These are phyloP conservation scores for Plagodis pulveraria DNA, from an alignment of 2,888 invertebrate species.

Conservation along the genomic window DNA sequence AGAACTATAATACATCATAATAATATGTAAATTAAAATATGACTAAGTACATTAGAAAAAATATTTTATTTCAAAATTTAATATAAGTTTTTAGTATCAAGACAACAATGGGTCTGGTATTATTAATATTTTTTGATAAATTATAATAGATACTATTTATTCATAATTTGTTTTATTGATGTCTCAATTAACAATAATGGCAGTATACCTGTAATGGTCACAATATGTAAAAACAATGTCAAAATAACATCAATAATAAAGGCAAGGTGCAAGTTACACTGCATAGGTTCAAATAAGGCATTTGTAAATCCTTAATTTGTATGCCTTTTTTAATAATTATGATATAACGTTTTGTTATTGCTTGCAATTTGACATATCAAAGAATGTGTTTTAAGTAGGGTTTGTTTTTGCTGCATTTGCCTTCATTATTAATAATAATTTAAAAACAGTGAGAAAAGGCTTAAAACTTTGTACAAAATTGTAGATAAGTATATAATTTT, in stretches of 20 bases:
- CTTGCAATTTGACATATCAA: too few species aligned
- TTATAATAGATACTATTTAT: slow-evolving; percentile 24
- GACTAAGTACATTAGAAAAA: slow-evolving; percentile 25
- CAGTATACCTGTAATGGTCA: slow-evolving; percentile 27
- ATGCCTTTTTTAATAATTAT: too few species aligned
- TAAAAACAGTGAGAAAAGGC: background rate
- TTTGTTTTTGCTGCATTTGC: too few species aligned
- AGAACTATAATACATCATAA: too few species aligned
- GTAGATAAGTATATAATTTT: background rate
- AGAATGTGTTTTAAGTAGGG: too few species aligned
- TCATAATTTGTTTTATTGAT: slow-evolving; percentile 18
- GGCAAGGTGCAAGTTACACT: slow-evolving; percentile 1
- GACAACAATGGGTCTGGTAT: slow-evolving; percentile 39
- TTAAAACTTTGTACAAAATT: slow-evolving; percentile 3
- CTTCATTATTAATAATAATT: too few species aligned
- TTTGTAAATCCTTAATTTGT: too few species aligned
- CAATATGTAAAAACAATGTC: slow-evolving; percentile 21
- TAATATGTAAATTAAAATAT: slow-evolving; percentile 4
- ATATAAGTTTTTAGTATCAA: slow-evolving; percentile 40
- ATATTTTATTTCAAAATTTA: slow-evolving; percentile 40
- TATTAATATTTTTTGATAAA: slow-evolving; percentile 32
- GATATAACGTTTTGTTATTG: too few species aligned
- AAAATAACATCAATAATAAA: slow-evolving; percentile 8
- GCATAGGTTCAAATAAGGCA: too few species aligned
- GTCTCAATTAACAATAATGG: slow-evolving; percentile 24